Conservation (phyloP, 2,797 vertebrate genomes). For the Octomys mimax region DNA sequence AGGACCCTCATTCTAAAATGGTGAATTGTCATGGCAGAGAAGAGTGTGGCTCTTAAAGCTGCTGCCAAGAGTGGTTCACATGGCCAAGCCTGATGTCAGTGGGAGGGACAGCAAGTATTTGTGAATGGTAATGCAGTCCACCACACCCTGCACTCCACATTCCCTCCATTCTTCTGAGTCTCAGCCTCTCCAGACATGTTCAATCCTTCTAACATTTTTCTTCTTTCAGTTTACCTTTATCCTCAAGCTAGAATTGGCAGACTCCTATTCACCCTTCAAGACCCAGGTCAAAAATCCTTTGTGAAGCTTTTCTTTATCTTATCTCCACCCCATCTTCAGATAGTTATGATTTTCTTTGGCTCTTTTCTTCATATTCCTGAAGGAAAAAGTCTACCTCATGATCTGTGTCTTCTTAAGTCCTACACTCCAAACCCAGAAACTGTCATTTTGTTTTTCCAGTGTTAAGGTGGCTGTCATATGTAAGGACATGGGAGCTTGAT, state of each 20-base stretch:
- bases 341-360: constrained; percentile 49
- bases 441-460: neutral
- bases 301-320: constrained; percentile 13
- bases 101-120: constrained; percentile 62
- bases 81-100: constrained; percentile 67
- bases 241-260: constrained; percentile 29
- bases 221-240: constrained; percentile 58
- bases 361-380: neutral
- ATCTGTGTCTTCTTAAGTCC: constrained; percentile 17
- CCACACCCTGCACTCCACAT: constrained; percentile 69
- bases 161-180: constrained; percentile 68
- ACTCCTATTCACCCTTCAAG: constrained; percentile 67
- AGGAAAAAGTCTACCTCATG: neutral
- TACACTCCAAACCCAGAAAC: constrained; percentile 41
- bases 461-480: neutral
- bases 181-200: constrained; percentile 49
- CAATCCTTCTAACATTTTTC: constrained; percentile 54
- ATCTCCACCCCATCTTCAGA: neutral
- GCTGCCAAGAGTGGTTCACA: constrained; percentile 15
- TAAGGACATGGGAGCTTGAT: neutral
- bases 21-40: neutral
- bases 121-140: constrained; percentile 39
- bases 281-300: constrained; percentile 29
- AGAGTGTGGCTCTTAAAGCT: constrained; percentile 28
- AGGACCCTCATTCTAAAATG: constrained; percentile 49